Conservation (phyloP, 1,140 invertebrate genomes). For the Papilio xuthus region DNA sequence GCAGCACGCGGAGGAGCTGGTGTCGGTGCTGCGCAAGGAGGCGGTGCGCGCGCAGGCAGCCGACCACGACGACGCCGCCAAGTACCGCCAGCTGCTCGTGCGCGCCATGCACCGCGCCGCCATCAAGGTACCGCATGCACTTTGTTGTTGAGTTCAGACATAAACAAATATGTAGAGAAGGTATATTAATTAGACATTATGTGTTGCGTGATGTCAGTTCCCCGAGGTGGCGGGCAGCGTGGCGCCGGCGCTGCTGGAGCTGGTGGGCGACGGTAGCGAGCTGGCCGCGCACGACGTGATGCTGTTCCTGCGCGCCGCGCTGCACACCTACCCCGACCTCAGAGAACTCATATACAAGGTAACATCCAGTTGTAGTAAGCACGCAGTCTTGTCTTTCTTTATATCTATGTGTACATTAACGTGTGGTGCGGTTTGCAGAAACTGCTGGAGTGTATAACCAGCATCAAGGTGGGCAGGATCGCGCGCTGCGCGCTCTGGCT, state of each 20-base stretch:
- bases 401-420: not conserved
- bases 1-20: slow-evolving; percentile 98
- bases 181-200: not conserved
- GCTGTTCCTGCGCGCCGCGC: slow-evolving; percentile 96
- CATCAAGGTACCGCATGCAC: slow-evolving; percentile 85
- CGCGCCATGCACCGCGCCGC: slow-evolving; percentile 97
- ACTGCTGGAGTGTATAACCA: slow-evolving; percentile 90
- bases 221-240: slow-evolving; percentile 97
- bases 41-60: slow-evolving; percentile 95
- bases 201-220: slow-evolving; percentile 83
- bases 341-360: slow-evolving; percentile 82
- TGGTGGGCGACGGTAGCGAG: slow-evolving; percentile 97
- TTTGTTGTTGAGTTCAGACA: not conserved
- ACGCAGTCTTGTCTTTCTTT: no score
- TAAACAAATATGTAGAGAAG: not conserved
- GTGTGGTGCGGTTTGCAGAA: slow-evolving; percentile 74
- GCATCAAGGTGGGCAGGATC: slow-evolving; percentile 93
- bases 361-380: not conserved
- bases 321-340: slow-evolving; percentile 94
- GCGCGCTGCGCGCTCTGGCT: slow-evolving; percentile 98
- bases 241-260: slow-evolving; percentile 97
- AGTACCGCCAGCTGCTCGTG: slow-evolving; percentile 97
- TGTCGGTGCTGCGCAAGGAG: slow-evolving; percentile 96
- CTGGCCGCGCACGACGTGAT: slow-evolving; percentile 96
- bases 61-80: slow-evolving; percentile 97